phyloP scores from a whole-genome alignment of 2,113 vertebrate genomes.

The Abramis brama region DNA sequence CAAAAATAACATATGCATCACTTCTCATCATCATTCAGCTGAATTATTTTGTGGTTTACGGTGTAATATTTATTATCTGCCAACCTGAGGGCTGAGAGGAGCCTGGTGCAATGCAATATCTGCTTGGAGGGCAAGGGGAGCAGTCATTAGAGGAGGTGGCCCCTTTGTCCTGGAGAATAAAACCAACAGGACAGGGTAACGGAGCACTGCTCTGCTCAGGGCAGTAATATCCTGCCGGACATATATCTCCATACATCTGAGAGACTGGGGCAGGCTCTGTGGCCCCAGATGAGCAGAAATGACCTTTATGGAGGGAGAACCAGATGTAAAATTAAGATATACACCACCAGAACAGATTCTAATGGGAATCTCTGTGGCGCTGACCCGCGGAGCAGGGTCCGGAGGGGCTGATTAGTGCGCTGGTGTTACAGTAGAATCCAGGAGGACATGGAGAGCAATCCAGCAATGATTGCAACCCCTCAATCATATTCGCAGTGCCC shows the following conservation, averaged over 20 bases:
- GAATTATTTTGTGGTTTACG: slow-evolving; percentile 3
- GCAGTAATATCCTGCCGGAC: slow-evolving; percentile 86
- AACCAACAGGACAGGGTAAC: slow-evolving; percentile 82
- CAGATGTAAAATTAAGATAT: slow-evolving; percentile 17
- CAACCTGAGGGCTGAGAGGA: slow-evolving; percentile 71
- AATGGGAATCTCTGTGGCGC: slow-evolving; percentile 4
- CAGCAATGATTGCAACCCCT: slow-evolving; percentile 63
- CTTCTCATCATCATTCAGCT: not conserved
- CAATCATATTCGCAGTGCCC: slow-evolving; percentile 76
- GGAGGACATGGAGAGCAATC: slow-evolving; percentile 76
- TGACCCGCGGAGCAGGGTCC: slow-evolving; percentile 80
- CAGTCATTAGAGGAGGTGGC: slow-evolving; percentile 77
- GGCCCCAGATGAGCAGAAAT: slow-evolving; percentile 73
- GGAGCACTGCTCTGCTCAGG: slow-evolving; percentile 79
- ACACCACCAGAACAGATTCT: slow-evolving; percentile 18
- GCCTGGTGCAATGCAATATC: slow-evolving; percentile 76
- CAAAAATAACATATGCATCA: slow-evolving; percentile 43
- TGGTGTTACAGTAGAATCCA: slow-evolving; percentile 77
- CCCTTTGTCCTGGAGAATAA: slow-evolving; percentile 76
- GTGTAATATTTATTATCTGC: not conserved
- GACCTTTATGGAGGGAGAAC: slow-evolving; percentile 68
- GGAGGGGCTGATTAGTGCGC: slow-evolving; percentile 65
- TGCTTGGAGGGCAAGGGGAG: slow-evolving; percentile 80
- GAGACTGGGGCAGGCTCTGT: slow-evolving; percentile 70
- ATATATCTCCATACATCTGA: slow-evolving; percentile 81